Evolutionary conservation across 37 sponge, comb jelly and placozoan species (phyloP).

Genomic region (Cladorhizidae sp.): DNA sequence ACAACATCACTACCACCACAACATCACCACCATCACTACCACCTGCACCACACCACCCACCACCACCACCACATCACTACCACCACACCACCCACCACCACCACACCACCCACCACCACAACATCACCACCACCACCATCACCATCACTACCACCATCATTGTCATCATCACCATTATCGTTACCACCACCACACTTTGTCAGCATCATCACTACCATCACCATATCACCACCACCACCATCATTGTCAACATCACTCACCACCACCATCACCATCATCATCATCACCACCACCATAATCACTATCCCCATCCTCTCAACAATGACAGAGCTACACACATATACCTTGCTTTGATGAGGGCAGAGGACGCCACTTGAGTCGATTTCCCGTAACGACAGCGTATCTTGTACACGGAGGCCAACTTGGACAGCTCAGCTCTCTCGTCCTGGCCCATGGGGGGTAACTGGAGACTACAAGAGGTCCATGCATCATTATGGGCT

Average conservation of each 20-base stretch:
- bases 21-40: too few relatives aligned
- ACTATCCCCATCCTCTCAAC: neutral
- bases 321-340: neutral
- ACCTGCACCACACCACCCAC: too few relatives aligned
- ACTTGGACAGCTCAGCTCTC: slow-evolving; percentile 68
- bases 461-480: slow-evolving; percentile 42
- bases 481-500: neutral
- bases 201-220: too few relatives aligned
- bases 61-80: neutral
- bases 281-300: too few relatives aligned
- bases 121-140: too few relatives aligned
- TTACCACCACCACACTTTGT: neutral
- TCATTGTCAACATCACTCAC: too few relatives aligned
- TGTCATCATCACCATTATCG: neutral
- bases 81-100: neutral
- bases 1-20: too few relatives aligned
- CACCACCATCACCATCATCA: too few relatives aligned
- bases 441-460: slow-evolving; percentile 82
- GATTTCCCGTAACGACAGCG: slow-evolving; percentile 80
- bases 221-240: too few relatives aligned
- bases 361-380: slow-evolving; percentile 56
- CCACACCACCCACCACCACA: too few relatives aligned
- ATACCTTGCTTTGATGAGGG: slow-evolving; percentile 80
- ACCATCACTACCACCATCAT: too few relatives aligned
- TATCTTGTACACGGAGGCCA: slow-evolving; percentile 79